Percentiles rank a stretch among this genome's conserved stretches.
Conservation (phyloP, 2,113 vertebrate species). For the Reinhardtius hippoglossoides region DNA sequence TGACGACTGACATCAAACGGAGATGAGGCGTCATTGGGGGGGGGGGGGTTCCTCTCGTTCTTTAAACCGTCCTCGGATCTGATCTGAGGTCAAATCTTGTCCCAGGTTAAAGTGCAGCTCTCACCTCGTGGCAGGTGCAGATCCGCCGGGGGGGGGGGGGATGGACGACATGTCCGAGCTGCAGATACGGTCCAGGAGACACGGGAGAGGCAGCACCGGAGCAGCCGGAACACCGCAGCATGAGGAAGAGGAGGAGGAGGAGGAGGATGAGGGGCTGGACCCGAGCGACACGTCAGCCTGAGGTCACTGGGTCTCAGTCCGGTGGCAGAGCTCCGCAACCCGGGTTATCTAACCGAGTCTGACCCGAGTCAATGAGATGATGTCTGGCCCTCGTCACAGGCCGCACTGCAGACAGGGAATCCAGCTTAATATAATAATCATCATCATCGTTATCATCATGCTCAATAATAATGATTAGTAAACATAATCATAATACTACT, state of each 20-base stretch:
- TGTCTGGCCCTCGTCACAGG: too few relatives aligned
- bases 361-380: background rate
- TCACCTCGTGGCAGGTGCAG: background rate
- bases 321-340: background rate
- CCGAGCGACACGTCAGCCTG: conserved; percentile 61
- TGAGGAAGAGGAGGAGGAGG: conserved; percentile 42
- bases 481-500: too few relatives aligned
- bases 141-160: background rate
- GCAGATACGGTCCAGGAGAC: conserved; percentile 29
- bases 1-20: background rate
- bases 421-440: too few relatives aligned
- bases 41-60: too few relatives aligned
- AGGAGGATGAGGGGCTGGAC: conserved; percentile 21
- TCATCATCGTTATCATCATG: too few relatives aligned
- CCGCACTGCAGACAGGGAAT: too few relatives aligned
- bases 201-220: conserved; percentile 1
- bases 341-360: conserved; percentile 54
- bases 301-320: conserved; percentile 57
- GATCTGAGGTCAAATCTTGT: too few relatives aligned
- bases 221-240: conserved; percentile 25
- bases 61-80: too few relatives aligned
- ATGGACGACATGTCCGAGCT: background rate
- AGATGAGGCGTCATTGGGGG: background rate
- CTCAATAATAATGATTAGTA: too few relatives aligned
- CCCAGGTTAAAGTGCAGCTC: background rate